Conservation (phyloP, 2,888 invertebrate genomes). For the Danaus chrysippus region DNA sequence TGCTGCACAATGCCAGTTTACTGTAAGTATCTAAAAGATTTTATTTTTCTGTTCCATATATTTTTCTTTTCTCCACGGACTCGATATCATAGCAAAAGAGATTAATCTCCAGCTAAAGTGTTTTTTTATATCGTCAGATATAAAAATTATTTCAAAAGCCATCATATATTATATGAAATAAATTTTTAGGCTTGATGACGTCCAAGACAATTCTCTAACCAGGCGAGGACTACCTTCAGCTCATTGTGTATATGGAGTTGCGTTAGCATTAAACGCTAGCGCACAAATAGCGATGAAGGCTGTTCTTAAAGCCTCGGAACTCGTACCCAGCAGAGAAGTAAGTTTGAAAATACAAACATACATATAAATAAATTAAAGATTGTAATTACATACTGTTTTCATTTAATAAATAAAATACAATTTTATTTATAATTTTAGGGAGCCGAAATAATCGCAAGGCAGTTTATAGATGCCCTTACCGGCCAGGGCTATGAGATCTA, state of each 20-base stretch:
- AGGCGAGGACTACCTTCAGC: slow-evolving; percentile 27
- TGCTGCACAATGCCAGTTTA: slow-evolving; percentile 16
- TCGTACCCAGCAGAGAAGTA: background rate
- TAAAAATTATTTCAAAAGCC: no score
- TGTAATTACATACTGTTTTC: no score
- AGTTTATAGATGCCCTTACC: slow-evolving; percentile 2
- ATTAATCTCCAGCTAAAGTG: no score
- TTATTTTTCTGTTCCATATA: no score
- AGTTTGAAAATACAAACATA: background rate
- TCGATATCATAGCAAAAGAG: no score
- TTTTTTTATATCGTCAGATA: no score
- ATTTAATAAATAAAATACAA: no score
- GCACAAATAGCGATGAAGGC: background rate
- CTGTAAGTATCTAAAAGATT: slow-evolving; percentile 8
- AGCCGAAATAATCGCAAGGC: background rate
- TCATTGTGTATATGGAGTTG: slow-evolving; percentile 24
- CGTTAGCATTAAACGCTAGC: slow-evolving; percentile 20
- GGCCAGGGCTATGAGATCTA: no score
- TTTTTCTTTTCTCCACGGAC: no score
- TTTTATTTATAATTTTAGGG: slow-evolving; percentile 11
- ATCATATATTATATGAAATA: slow-evolving; percentile 9
- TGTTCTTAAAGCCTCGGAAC: background rate
- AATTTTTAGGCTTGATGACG: slow-evolving; percentile 25
- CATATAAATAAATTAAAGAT: no score
- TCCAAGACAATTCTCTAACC: slow-evolving; percentile 21